Evolutionary conservation across 2,113 vertebrate genomes (phyloP).

Genomic region (Hemichromis elongatus): DNA sequence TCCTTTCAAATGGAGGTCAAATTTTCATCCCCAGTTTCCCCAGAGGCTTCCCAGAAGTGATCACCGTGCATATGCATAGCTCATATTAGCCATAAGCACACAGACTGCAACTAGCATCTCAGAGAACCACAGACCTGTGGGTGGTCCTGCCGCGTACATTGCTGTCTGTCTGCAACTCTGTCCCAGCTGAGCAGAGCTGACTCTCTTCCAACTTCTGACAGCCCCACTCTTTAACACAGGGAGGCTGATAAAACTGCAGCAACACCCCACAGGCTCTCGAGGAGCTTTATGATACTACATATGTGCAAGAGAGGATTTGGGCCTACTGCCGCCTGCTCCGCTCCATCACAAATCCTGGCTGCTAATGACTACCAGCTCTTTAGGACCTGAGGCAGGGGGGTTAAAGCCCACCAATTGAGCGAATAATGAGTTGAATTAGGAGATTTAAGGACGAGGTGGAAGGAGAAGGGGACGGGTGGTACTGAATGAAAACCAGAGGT

Average conservation of each 20-base stretch:
- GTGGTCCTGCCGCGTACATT: slow-evolving; percentile 61
- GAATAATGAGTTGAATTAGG: slow-evolving; percentile 80
- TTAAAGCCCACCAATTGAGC: slow-evolving; percentile 77
- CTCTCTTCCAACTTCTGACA: slow-evolving; percentile 51
- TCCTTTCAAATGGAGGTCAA: background rate
- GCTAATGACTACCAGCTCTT: slow-evolving; percentile 77
- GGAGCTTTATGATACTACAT: slow-evolving; percentile 10
- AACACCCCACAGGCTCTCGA: slow-evolving; percentile 43
- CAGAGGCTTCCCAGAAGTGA: slow-evolving; percentile 34
- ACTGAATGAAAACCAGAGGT: slow-evolving; percentile 77
- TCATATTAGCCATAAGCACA: background rate
- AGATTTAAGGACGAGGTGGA: slow-evolving; percentile 71
- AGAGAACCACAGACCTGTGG: slow-evolving; percentile 58
- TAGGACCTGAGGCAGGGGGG: slow-evolving; percentile 67
- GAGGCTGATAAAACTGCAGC: slow-evolving; percentile 47
- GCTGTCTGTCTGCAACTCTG: slow-evolving; percentile 44
- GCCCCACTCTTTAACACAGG: slow-evolving; percentile 37
- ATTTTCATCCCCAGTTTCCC: slow-evolving; percentile 1
- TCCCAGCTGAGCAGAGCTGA: slow-evolving; percentile 39
- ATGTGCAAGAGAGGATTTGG: background rate
- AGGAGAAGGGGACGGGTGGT: slow-evolving; percentile 42
- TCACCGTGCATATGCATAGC: slow-evolving; percentile 7
- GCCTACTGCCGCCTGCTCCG: slow-evolving; percentile 6
- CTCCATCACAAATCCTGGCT: slow-evolving; percentile 56
- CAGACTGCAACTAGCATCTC: slow-evolving; percentile 38